Conservation (phyloP, 1,140 invertebrate species). For the Doryteuthis pealeii region DNA sequence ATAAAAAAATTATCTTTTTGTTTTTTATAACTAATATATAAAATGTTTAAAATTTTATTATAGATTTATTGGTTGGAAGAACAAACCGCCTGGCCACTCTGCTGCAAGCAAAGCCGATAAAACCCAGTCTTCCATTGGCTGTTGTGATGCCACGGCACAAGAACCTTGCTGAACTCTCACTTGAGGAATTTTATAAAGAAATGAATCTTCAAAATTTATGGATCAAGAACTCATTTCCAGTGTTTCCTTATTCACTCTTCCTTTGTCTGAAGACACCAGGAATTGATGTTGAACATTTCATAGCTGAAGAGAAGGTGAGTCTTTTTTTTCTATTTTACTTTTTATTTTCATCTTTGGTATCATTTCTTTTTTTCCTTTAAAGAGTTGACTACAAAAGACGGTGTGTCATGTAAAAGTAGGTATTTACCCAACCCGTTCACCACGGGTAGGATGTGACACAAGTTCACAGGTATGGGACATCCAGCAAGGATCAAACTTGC, state of each 20-base stretch:
- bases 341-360: too few species aligned
- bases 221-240: conserved; percentile 32
- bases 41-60: too few species aligned
- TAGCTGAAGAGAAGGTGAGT: conserved; percentile 30
- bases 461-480: too few species aligned
- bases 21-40: too few species aligned
- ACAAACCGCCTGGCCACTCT: conserved; percentile 33
- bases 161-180: conserved; percentile 21
- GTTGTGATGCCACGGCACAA: conserved; percentile 32
- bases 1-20: too few species aligned
- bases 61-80: conserved; percentile 42
- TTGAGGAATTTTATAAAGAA: conserved; percentile 20
- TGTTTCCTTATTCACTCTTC: conserved; percentile 22
- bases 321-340: not conserved
- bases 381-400: too few species aligned
- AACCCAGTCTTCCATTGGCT: conserved; percentile 43
- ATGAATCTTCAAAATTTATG: conserved; percentile 33
- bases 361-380: too few species aligned
- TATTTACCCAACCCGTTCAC: too few species aligned
- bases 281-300: conserved; percentile 25
- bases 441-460: too few species aligned
- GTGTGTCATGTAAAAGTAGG: too few species aligned
- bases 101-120: conserved; percentile 35
- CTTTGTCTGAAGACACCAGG: conserved; percentile 19
- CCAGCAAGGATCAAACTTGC: too few species aligned